phyloP scores from a whole-genome alignment of 2,113 vertebrate genomes.

The Lepus timidus region DNA sequence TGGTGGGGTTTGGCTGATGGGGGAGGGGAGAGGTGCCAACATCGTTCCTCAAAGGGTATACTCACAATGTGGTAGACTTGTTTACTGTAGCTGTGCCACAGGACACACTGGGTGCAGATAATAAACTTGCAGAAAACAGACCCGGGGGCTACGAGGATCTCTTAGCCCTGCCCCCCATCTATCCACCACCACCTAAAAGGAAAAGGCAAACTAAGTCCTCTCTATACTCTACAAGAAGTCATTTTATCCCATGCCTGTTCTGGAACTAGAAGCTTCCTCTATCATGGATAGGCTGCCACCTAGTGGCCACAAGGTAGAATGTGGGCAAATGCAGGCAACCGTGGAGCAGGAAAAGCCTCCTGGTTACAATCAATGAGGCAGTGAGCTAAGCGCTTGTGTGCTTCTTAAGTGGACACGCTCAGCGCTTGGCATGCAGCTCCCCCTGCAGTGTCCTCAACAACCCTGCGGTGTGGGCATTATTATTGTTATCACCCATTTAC shows the following conservation, averaged over 20 bases:
- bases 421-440: neutral
- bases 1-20: neutral
- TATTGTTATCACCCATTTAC: neutral
- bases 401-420: neutral
- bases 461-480: neutral
- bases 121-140: neutral
- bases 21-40: neutral
- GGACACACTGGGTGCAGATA: neutral
- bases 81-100: neutral
- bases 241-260: neutral
- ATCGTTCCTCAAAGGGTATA: neutral
- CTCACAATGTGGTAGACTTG: neutral
- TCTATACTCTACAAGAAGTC: neutral
- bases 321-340: neutral
- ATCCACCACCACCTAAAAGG: neutral
- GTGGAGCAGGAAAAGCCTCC: neutral
- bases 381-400: neutral
- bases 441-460: neutral
- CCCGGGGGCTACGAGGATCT: neutral
- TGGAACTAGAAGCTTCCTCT: conserved; percentile 7
- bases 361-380: neutral
- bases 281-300: conserved; percentile 77
- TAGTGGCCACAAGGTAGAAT: conserved; percentile 10
- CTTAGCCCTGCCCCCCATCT: neutral
- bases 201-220: neutral